Evolutionary conservation across 2,888 invertebrate genomes (phyloP), one percentile per base, ranked within the genome.

Genomic region (Tipula confusa): DNA sequence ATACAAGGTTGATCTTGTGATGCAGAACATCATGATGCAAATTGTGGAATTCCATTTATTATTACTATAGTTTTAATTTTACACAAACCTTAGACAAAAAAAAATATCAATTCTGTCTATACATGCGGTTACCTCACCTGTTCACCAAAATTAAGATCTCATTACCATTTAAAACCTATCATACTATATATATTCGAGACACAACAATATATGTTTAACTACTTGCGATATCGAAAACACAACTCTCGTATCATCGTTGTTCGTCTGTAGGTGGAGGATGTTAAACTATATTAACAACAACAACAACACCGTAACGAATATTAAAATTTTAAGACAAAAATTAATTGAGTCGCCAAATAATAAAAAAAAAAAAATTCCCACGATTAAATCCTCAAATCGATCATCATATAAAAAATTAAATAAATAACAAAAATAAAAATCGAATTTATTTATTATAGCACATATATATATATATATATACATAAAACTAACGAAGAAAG

Each of bases 301-400:
- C 64, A 64, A 64, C 64, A 64, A 24, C 18, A n/a, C n/a, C n/a
- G n/a, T 15, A n/a, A 43, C 43, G 4, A n/a, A 15, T 43, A 43
- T 6, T 43, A 43, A 43, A 43, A 43, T 43, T 15, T 43, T 43
- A 43, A 43, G 15, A 43, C 15, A 43, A 64, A 64, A 64, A 64
- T 64, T 64, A 64, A 64, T 64, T 64, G 64, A 64, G 64, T 64
- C 64, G 64, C 64, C 64, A 64, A 64, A n/a, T n/a, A 64, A 64
- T 24, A 64, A 24, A 64, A 1, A 24, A 64, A 24, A 64, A 1
- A 24, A 64, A 64, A 64, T 64, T 64, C 64, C 64, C 64, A 64
- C 64, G 64, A 24, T 64, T 64, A 64, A 64, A 64, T 24, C 64
- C 64, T 24, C 64, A 64, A 64, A 64, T 64, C 64, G 64, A 64